Evolutionary conservation across 2,797 vertebrate species (phyloP), one percentile per base, ranked within the genome.

Genomic region (Halcyon leucocephala): DNA sequence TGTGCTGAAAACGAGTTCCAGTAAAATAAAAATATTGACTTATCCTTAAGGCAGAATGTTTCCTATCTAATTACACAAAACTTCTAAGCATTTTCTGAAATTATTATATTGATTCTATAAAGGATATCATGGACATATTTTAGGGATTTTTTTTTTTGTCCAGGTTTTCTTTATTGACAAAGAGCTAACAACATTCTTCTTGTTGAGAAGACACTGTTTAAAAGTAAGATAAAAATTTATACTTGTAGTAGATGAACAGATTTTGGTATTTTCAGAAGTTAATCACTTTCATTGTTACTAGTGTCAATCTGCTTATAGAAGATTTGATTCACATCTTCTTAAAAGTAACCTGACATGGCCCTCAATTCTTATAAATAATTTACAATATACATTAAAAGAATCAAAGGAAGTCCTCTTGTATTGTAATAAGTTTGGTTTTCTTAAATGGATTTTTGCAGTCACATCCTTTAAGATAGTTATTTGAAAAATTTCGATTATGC

Each of bases 11-110:
- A 37, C 1, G 70, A 81, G 25, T 41, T 92, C 33, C 54, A 89
- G 31, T 67, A 74, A 97, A 93, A 72, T 49, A 83, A 82, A 95
- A 92, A 37, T 39, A 51, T 26, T 81, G 22, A 90, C 10, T 79
- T 91, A 70, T 57, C 33, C 95, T 93, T 71, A 95, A 90, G 48
- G 19, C 26, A 26, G 29, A 85, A 7, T 33, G 61, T 95, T 83
- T 85, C 48, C 31, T 79, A 72, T 70, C 10, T 81, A 7, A 35
- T 91, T 71, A 4, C 19, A 33, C 52, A 93, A 93, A 58, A 72
- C 4, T 87, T 93, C 69, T 20, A 81, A 93, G 2, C 19, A 54
- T 60, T 62, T 92, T 86, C 17, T 76, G 14, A 49, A 74, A 93
- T 52, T 2, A 46, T 31, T 31, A 7, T 70, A 79, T 57, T 86